A percentile compares a stretch with the other conserved stretches of the same genome.
phyloP scores from a whole-genome alignment of 2,888 invertebrate species.

The Thera obeliscata region DNA sequence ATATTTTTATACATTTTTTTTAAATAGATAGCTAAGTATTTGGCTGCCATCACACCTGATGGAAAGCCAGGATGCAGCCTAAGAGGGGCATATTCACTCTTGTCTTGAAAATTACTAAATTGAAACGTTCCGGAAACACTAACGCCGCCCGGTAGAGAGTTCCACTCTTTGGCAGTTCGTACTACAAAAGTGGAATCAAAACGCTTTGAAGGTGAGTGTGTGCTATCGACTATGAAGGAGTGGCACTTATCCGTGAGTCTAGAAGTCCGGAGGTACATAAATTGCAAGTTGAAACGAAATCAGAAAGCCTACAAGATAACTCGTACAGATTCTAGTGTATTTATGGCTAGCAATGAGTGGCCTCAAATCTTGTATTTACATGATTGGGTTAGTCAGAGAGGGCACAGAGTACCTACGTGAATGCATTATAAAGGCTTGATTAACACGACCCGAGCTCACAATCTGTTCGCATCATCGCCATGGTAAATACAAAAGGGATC shows the following conservation, averaged over 20 bases:
- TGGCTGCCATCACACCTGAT: no score
- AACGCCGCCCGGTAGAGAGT: no score
- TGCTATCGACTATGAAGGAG: no score
- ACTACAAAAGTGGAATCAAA: no score
- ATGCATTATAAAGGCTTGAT: conserved; percentile 65
- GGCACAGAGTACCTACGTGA: conserved; percentile 28
- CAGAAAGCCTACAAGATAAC: background rate
- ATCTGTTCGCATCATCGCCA: conserved; percentile 76
- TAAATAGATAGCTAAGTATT: no score
- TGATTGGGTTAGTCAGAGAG: conserved; percentile 40
- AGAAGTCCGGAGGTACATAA: background rate
- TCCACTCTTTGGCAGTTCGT: no score
- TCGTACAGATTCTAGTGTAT: conserved; percentile 5
- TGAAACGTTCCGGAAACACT: no score
- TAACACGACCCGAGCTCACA: conserved; percentile 64
- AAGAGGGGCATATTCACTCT: no score
- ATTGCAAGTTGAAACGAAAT: background rate
- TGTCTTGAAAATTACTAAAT: no score
- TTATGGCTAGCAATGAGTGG: background rate
- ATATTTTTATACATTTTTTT: background rate
- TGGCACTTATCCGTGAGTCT: no score
- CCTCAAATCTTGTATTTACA: conserved; percentile 11
- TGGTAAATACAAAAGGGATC: conserved; percentile 82
- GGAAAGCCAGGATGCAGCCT: no score
- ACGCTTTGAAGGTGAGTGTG: no score